Conservation (phyloP, 2,888 invertebrate genomes). For the Apoderus coryli region DNA sequence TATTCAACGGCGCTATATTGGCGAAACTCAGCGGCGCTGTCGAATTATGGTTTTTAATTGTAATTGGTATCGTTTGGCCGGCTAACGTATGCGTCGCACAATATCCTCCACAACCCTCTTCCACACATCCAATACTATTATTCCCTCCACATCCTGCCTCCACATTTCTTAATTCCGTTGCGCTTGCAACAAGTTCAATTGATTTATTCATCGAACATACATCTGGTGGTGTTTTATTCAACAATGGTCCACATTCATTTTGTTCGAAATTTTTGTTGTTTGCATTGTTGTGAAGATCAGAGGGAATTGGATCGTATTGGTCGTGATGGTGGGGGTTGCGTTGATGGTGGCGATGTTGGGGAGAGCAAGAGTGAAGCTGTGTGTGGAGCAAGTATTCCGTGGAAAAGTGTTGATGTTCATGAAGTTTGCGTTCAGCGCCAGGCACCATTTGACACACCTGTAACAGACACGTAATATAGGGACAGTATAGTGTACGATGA, state of each 20-base stretch:
- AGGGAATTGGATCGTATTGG: conserved; percentile 25
- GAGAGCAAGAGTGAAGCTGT: too few relatives aligned
- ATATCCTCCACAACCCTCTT: conserved; percentile 11
- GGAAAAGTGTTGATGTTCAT: conserved; percentile 39
- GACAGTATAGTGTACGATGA: too few relatives aligned
- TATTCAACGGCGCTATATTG: conserved; percentile 22
- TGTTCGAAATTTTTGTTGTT: too few relatives aligned
- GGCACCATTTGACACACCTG: conserved; percentile 46
- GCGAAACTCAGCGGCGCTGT: conserved; percentile 22
- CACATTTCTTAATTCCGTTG: too few relatives aligned
- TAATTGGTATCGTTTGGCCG: conserved; percentile 35
- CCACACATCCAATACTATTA: conserved; percentile 13
- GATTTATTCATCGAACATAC: conserved; percentile 34
- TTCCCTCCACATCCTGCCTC: conserved; percentile 19
- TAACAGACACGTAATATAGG: conserved; percentile 14
- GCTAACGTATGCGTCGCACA: conserved; percentile 24
- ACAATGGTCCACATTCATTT: conserved; percentile 30
- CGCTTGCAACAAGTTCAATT: conserved; percentile 23
- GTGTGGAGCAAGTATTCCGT: conserved; percentile 37
- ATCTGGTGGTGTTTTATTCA: conserved; percentile 35
- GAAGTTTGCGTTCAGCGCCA: conserved; percentile 41
- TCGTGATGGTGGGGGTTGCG: conserved; percentile 14
- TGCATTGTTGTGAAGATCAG: conserved; percentile 19
- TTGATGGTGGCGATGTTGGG: conserved; percentile 19
- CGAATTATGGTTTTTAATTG: conserved; percentile 30